Conservation (phyloP, 2,888 invertebrate genomes). For the Achlya flavicornis region DNA sequence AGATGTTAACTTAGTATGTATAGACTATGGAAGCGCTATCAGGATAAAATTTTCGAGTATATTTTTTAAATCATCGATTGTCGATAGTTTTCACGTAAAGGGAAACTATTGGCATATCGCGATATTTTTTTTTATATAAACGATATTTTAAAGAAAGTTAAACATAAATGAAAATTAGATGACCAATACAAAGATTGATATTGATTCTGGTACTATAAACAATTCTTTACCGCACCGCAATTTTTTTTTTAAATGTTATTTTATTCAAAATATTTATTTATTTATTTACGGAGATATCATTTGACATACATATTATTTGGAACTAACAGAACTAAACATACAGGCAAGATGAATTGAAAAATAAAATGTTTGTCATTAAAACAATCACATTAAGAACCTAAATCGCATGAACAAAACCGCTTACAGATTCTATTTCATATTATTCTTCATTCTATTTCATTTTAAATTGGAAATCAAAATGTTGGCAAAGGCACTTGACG, state of each 20-base stretch:
- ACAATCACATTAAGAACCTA: not conserved
- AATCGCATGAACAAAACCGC: not conserved
- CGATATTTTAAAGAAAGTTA: no score
- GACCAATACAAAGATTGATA: no score
- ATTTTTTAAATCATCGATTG: not conserved
- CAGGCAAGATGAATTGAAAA: not conserved
- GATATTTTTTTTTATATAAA: no score
- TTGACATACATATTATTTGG: not conserved
- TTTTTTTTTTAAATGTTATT: not conserved
- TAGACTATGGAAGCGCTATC: not conserved
- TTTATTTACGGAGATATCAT: not conserved
- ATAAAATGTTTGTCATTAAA: not conserved
- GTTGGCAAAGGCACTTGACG: conserved; percentile 40
- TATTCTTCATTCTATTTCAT: not conserved
- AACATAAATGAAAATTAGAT: no score
- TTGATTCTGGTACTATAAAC: no score
- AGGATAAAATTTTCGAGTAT: not conserved
- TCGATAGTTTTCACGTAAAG: no score
- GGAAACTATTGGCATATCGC: no score
- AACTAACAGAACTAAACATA: no score
- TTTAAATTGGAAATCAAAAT: conserved; percentile 9
- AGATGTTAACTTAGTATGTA: not conserved
- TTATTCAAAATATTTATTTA: not conserved
- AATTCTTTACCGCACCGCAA: not conserved
- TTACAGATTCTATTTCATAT: not conserved